Conservation (phyloP, 2,888 invertebrate genomes). For the Chalcosyrphus nemorum region DNA sequence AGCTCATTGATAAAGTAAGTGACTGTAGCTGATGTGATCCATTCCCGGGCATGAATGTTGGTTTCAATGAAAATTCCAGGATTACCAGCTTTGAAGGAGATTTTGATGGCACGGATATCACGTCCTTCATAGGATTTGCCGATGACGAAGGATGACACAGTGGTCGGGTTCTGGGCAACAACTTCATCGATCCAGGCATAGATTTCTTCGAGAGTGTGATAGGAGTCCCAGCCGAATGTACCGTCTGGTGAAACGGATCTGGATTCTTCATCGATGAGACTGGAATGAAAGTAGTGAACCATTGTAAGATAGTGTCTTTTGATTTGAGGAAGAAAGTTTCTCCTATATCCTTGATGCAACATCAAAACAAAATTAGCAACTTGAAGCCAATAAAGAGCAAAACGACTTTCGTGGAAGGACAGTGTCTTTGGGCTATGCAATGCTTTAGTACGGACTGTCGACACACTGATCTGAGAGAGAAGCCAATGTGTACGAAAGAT, state of each 20-base stretch:
- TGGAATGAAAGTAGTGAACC: constrained; percentile 76
- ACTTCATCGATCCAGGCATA: constrained; percentile 84
- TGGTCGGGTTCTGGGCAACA: constrained; percentile 82
- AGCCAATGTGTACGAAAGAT: too few species aligned
- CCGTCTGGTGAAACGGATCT: constrained; percentile 69
- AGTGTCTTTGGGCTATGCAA: too few species aligned
- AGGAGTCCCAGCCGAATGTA: constrained; percentile 84
- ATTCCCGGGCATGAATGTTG: constrained; percentile 87
- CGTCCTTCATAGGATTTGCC: constrained; percentile 85
- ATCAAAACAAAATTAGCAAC: too few species aligned
- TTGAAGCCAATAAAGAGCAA: too few species aligned
- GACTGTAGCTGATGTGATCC: constrained; percentile 88
- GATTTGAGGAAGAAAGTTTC: too few species aligned
- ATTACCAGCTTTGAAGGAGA: constrained; percentile 81
- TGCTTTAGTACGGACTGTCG: too few species aligned
- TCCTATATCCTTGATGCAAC: too few species aligned
- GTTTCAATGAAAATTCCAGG: constrained; percentile 86
- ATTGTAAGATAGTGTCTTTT: too few species aligned
- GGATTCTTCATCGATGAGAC: constrained; percentile 83
- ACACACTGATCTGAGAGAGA: too few species aligned
- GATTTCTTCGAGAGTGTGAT: constrained; percentile 85
- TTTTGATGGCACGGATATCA: constrained; percentile 84
- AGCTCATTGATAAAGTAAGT: constrained; percentile 88
- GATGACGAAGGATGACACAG: constrained; percentile 82
- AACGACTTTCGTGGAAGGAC: too few species aligned